A percentile compares a stretch with the other conserved stretches of the same genome.
Evolutionary conservation across 2,113 vertebrate genomes (phyloP).

Genomic region (Pomatorhinus ruficollis): DNA sequence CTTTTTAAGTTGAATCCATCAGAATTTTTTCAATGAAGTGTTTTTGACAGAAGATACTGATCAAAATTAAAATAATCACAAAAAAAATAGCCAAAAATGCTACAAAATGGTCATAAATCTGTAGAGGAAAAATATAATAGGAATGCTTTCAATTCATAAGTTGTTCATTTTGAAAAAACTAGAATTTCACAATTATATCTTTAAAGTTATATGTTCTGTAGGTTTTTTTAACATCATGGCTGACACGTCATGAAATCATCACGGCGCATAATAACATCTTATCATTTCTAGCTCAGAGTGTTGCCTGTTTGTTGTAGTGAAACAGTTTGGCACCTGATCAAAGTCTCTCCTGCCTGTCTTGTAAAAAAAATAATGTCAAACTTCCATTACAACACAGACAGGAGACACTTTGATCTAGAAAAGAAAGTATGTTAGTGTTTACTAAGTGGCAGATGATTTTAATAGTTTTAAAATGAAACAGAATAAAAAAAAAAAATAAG

Average conservation of each 20-base stretch:
- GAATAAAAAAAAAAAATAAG: conserved; percentile 10
- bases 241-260: conserved; percentile 45
- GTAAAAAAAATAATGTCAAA: conserved; percentile 51
- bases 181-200: not conserved
- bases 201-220: not conserved
- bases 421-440: conserved; percentile 62
- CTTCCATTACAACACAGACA: conserved; percentile 46
- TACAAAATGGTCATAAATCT: not conserved
- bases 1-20: not conserved
- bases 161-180: not conserved
- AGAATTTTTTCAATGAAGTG: not conserved
- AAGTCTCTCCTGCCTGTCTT: conserved; percentile 57
- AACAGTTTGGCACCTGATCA: conserved; percentile 57
- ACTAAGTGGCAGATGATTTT: conserved; percentile 60
- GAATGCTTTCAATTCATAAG: not conserved
- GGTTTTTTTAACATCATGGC: not conserved
- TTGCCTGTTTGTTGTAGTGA: conserved; percentile 57
- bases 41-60: not conserved
- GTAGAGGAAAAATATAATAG: not conserved
- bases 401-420: conserved; percentile 64
- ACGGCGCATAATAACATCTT: not conserved
- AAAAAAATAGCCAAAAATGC: not conserved
- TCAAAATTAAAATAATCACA: not conserved
- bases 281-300: conserved; percentile 45
- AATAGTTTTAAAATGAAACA: conserved; percentile 55